These are phyloP conservation scores for Caenorhabditis uteleia DNA, from an alignment of 2,888 invertebrate genomes.

Conservation along the genomic window DNA sequence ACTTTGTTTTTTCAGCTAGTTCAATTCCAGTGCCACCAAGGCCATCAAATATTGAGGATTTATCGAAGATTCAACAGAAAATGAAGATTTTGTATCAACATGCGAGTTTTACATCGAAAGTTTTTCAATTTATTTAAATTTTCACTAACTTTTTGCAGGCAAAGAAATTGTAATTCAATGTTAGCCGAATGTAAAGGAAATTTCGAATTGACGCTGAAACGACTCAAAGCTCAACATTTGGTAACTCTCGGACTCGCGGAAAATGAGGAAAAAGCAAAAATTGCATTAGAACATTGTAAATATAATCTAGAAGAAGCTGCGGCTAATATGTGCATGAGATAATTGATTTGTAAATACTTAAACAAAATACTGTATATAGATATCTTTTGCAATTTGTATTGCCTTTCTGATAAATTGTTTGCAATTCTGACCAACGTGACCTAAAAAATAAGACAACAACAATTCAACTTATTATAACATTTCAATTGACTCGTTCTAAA, in stretches of 20 bases:
- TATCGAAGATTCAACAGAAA: slow-evolving; percentile 28
- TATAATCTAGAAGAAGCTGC: slow-evolving; percentile 34
- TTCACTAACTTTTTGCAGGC: slow-evolving; percentile 38
- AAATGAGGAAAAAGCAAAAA: slow-evolving; percentile 2
- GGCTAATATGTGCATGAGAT: too few relatives aligned
- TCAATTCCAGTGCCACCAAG: too few relatives aligned
- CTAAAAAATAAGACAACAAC: too few relatives aligned
- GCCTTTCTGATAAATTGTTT: too few relatives aligned
- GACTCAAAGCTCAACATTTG: slow-evolving; percentile 47
- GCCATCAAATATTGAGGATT: slow-evolving; percentile 18
- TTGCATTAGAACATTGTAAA: slow-evolving; percentile 12
- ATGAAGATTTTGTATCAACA: slow-evolving; percentile 55
- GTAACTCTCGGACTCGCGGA: slow-evolving; percentile 17
- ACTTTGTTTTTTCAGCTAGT: too few relatives aligned
- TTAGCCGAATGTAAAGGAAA: slow-evolving; percentile 42
- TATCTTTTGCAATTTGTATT: too few relatives aligned
- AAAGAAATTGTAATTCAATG: slow-evolving; percentile 49
- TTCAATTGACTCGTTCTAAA: background rate
- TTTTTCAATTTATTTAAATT: too few relatives aligned
- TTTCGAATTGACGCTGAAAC: slow-evolving; percentile 42
- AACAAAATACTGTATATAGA: too few relatives aligned
- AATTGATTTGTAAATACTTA: too few relatives aligned
- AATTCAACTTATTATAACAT: background rate
- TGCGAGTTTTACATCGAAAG: slow-evolving; percentile 48
- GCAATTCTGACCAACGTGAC: too few relatives aligned